Conservation (phyloP, 2,113 vertebrate genomes). For the Trachemys scripta region DNA sequence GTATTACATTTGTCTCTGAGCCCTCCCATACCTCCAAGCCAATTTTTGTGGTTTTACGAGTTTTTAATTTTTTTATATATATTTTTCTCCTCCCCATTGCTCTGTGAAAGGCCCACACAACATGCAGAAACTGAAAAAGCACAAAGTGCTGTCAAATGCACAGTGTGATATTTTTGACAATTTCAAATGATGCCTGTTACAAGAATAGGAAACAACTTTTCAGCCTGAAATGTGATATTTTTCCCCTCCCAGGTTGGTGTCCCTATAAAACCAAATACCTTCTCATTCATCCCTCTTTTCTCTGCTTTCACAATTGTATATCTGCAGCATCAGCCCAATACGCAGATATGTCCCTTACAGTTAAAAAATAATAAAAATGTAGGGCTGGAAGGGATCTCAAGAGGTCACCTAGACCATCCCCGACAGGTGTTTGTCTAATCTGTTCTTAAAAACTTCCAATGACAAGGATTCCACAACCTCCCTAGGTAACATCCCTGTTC, state of each 20-base stretch:
- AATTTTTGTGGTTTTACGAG: background rate
- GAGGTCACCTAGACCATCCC: too few species aligned
- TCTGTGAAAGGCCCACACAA: background rate
- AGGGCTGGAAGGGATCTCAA: background rate
- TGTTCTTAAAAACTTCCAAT: background rate
- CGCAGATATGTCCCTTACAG: background rate
- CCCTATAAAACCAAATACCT: background rate
- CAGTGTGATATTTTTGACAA: background rate
- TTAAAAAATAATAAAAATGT: too few species aligned
- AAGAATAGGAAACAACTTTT: background rate
- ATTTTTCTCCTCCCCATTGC: too few species aligned
- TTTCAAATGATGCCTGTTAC: background rate
- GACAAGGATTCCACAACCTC: background rate
- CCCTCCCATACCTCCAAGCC: background rate
- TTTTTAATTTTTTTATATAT: background rate
- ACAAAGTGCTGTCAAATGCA: background rate
- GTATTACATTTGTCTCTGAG: background rate
- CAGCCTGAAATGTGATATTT: background rate
- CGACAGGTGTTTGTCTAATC: background rate
- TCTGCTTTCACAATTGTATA: background rate
- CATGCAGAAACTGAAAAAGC: background rate
- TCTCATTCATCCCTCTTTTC: background rate
- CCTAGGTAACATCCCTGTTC: rapidly evolving
- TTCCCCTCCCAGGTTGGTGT: background rate
- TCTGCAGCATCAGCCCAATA: background rate